phyloP scores from a whole-genome alignment of 2,113 vertebrate genomes.

The Typhlomys cinereus region DNA sequence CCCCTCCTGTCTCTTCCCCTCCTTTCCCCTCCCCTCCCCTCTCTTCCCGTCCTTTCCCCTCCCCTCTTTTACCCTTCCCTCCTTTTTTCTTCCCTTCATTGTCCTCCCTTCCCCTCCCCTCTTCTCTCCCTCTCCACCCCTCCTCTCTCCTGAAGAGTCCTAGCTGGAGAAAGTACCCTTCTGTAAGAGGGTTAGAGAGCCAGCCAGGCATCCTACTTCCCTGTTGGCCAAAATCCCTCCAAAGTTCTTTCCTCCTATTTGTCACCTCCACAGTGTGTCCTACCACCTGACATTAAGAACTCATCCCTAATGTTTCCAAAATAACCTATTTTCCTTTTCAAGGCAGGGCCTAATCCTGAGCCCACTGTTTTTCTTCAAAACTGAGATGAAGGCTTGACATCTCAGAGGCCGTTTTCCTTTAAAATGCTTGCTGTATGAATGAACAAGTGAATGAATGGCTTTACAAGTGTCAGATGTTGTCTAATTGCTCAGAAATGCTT shows the following conservation, averaged over 20 bases:
- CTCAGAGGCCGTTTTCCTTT: not conserved
- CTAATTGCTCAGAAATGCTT: slow-evolving; percentile 46
- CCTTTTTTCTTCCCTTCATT: too few relatives aligned
- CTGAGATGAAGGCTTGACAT: not conserved
- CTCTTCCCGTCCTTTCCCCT: not conserved
- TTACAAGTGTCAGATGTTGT: not conserved
- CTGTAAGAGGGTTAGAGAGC: not conserved
- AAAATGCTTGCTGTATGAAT: not conserved
- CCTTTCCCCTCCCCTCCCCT: not conserved
- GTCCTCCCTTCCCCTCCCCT: not conserved
- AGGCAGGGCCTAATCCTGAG: not conserved
- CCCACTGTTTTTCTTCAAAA: not conserved
- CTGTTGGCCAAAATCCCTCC: fast-evolving
- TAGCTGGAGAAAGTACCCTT: not conserved
- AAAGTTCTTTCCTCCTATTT: not conserved
- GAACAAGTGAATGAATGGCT: not conserved
- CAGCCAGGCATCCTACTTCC: not conserved
- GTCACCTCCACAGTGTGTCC: not conserved
- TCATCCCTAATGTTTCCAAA: not conserved
- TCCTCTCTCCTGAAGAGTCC: not conserved
- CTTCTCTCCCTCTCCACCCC: not conserved
- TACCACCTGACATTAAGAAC: not conserved
- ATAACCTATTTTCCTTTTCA: not conserved
- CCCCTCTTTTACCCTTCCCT: too few relatives aligned
- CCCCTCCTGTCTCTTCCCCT: too few relatives aligned